phyloP scores from a whole-genome alignment of 2,797 vertebrate species.

The Hyperoplus immaculatus region DNA sequence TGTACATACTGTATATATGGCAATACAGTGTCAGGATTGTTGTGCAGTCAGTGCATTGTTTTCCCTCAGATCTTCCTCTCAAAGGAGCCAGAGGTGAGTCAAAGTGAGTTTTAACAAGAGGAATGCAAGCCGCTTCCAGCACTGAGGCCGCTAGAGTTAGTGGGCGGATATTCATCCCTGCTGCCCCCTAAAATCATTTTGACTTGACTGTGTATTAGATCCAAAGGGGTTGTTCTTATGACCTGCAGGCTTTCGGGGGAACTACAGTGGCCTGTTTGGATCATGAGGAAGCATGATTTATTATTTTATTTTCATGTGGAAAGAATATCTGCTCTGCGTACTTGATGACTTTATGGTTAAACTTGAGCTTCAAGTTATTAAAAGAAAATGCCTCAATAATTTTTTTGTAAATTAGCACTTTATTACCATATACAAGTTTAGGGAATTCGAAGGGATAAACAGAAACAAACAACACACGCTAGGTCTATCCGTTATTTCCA shows the following conservation, averaged over 20 bases:
- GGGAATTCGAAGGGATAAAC: conserved; percentile 46
- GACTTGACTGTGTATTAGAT: conserved; percentile 66
- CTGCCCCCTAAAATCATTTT: conserved; percentile 67
- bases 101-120: conserved; percentile 74
- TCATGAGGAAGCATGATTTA: conserved; percentile 35
- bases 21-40: conserved; percentile 27
- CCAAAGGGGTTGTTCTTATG: conserved; percentile 65
- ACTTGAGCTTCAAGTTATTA: conserved; percentile 42
- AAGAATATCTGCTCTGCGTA: conserved; percentile 24
- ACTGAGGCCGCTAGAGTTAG: conserved; percentile 60
- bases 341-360: conserved; percentile 37
- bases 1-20: background rate
- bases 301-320: conserved; percentile 21
- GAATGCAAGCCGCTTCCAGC: conserved; percentile 62
- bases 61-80: conserved; percentile 58
- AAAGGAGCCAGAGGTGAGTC: conserved; percentile 71
- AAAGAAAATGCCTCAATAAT: conserved; percentile 26
- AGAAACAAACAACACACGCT: conserved; percentile 59
- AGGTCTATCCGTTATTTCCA: conserved; percentile 49
- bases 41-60: conserved; percentile 60
- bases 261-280: conserved; percentile 58
- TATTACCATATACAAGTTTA: conserved; percentile 35
- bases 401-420: conserved; percentile 55
- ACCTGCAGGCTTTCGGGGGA: conserved; percentile 65
- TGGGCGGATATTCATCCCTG: conserved; percentile 72